Percentiles rank a stretch among this genome's conserved stretches.
Evolutionary conservation across 2,797 vertebrate genomes (phyloP).

Genomic region (Poeciliopsis gracilis): DNA sequence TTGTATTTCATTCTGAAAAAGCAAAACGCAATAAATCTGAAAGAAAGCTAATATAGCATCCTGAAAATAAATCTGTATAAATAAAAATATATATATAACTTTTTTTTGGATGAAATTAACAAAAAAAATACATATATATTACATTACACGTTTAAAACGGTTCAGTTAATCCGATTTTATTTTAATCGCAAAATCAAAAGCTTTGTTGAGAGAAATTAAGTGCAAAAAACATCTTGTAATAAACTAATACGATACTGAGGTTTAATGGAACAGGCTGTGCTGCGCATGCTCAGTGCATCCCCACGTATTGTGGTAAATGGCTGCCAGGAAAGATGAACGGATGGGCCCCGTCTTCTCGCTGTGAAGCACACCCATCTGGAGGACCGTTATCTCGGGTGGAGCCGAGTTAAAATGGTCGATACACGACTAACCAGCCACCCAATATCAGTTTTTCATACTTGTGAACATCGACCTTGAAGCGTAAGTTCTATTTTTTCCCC

Average conservation of each 20-base stretch:
- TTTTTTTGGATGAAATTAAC: background rate
- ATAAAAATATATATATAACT: background rate
- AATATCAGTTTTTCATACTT: slow-evolving; percentile 58
- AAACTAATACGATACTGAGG: background rate
- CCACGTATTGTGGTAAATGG: slow-evolving; percentile 70
- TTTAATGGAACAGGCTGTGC: background rate
- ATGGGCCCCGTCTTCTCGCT: slow-evolving; percentile 69
- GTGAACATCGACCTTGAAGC: slow-evolving; percentile 57
- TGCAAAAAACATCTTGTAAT: background rate
- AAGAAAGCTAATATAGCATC: background rate
- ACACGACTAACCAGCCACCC: slow-evolving; percentile 67
- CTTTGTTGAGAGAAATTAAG: background rate
- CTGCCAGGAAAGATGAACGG: slow-evolving; percentile 72
- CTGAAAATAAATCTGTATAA: background rate
- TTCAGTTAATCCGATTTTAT: background rate
- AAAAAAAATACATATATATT: background rate
- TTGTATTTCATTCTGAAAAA: background rate
- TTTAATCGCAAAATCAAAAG: background rate
- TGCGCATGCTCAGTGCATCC: slow-evolving; percentile 69
- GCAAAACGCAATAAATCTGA: background rate
- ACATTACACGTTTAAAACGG: background rate
- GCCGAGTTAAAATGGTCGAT: slow-evolving; percentile 82
- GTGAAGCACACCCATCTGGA: slow-evolving; percentile 57
- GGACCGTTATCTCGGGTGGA: slow-evolving; percentile 72
- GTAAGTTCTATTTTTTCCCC: slow-evolving; percentile 54